Evolutionary conservation across 2,797 vertebrate species (phyloP).

Genomic region (Potorous gilbertii): DNA sequence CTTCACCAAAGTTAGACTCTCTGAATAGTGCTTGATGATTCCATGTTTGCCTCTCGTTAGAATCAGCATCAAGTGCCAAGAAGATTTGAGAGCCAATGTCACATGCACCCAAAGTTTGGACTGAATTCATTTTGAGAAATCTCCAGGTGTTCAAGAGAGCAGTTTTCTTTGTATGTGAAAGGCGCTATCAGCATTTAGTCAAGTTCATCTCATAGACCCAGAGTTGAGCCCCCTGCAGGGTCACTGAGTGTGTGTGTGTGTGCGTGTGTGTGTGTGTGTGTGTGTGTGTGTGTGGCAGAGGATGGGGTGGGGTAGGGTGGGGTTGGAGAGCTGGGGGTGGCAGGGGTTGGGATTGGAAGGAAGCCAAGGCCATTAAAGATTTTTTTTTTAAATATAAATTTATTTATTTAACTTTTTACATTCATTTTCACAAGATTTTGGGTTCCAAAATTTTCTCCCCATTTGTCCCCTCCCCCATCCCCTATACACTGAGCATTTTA

Average conservation of each 20-base stretch:
- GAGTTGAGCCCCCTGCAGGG: background rate
- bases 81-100: background rate
- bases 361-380: too few species aligned
- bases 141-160: background rate
- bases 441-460: too few species aligned
- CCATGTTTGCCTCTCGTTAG: background rate
- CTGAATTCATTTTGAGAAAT: constrained; percentile 52
- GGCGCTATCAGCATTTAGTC: background rate
- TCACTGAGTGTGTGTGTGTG: background rate
- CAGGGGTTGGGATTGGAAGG: background rate
- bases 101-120: background rate
- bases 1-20: background rate
- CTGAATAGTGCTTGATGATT: background rate
- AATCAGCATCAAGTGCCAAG: constrained; percentile 10
- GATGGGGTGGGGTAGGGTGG: background rate
- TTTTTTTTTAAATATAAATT: too few species aligned
- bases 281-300: too few species aligned
- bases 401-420: too few species aligned
- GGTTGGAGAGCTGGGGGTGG: too few species aligned
- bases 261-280: too few species aligned
- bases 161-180: constrained; percentile 9
- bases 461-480: too few species aligned
- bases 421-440: too few species aligned
- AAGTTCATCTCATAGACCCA: too few species aligned
- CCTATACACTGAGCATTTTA: too few species aligned